phyloP scores from a whole-genome alignment of 2,888 invertebrate genomes.

The Rotaria magnacalcarata region DNA sequence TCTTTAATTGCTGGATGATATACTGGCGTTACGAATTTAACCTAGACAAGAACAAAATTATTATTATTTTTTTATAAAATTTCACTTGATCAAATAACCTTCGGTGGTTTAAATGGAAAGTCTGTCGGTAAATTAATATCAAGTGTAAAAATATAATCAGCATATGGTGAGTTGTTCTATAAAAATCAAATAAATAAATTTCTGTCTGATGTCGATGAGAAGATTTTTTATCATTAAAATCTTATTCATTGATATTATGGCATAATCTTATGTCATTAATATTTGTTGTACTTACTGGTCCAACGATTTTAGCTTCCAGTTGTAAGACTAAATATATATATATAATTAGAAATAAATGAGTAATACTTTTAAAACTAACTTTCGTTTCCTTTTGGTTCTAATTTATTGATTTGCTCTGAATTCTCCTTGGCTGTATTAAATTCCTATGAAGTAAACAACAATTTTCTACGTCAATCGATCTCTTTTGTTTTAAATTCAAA shows the following conservation, averaged over 20 bases:
- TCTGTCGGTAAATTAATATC: neutral
- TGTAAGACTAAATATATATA: neutral
- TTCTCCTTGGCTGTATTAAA: neutral
- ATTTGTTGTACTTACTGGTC: neutral
- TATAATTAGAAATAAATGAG: neutral
- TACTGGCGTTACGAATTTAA: neutral
- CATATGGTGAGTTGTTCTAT: neutral
- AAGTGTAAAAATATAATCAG: neutral
- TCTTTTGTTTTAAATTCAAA: neutral
- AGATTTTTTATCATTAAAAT: no score
- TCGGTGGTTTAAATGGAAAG: slow-evolving; percentile 19
- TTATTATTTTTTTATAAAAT: no score
- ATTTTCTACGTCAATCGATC: neutral
- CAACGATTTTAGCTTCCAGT: slow-evolving; percentile 5
- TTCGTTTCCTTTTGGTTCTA: slow-evolving; percentile 6
- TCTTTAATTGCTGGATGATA: neutral
- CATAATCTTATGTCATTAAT: no score
- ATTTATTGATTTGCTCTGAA: neutral
- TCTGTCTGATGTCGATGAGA: no score
- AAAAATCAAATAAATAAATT: neutral
- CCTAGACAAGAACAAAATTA: neutral
- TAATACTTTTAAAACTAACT: neutral
- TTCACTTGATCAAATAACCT: neutral
- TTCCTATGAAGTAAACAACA: neutral
- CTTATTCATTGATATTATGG: no score